Conservation (phyloP, 2,888 invertebrate genomes). For the Hanleya hanleyi region DNA sequence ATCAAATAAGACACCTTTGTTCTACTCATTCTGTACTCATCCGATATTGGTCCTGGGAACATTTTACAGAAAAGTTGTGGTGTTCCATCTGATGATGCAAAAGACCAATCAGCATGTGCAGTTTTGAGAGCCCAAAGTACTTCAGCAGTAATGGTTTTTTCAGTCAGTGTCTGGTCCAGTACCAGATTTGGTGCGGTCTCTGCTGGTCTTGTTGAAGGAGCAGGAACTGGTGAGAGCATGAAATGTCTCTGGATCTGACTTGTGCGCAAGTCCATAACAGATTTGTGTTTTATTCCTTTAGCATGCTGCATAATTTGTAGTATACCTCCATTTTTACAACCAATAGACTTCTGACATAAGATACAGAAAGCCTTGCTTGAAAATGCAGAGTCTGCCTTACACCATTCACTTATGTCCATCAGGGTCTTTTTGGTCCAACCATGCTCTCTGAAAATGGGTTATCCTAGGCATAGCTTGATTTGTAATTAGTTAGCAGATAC, state of each 20-base stretch:
- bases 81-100: slow-evolving; percentile 25
- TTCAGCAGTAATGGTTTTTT: slow-evolving; percentile 15
- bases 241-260: background rate
- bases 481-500: too few species aligned
- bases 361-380: background rate
- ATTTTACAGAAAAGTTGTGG: slow-evolving; percentile 22
- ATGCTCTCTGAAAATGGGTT: background rate
- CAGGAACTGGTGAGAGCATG: background rate
- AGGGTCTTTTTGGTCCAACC: background rate
- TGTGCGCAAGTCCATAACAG: background rate
- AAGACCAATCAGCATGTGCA: slow-evolving; percentile 21
- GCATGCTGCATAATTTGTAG: background rate
- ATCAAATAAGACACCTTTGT: slow-evolving; percentile 34
- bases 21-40: slow-evolving; percentile 32
- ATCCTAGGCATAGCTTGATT: too few species aligned
- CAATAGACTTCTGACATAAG: background rate
- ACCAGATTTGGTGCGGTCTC: background rate
- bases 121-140: slow-evolving; percentile 30
- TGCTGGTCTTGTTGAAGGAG: background rate
- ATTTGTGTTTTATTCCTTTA: background rate
- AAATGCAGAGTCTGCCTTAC: background rate
- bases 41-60: slow-evolving; percentile 24
- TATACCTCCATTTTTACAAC: background rate
- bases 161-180: background rate
- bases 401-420: background rate